Conservation (phyloP, 2,797 vertebrate species). For the Jordanella pulchra region DNA sequence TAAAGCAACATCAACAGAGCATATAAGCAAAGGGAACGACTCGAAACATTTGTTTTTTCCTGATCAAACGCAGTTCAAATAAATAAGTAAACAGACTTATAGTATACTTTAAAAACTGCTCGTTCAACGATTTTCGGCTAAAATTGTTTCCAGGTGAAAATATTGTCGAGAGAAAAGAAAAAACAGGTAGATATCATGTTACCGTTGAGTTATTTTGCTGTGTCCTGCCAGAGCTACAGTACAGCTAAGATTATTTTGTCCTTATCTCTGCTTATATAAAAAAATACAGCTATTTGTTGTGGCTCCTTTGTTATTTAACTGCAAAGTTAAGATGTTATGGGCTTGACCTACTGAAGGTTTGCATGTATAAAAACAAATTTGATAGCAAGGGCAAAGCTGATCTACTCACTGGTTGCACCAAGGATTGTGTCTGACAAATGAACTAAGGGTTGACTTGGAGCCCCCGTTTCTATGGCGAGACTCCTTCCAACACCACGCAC, state of each 20-base stretch:
- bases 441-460: no score
- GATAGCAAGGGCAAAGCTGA: no score
- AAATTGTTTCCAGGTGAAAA: not conserved
- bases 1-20: not conserved
- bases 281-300: no score
- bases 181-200: not conserved
- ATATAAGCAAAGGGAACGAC: not conserved
- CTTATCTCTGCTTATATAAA: not conserved
- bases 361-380: no score
- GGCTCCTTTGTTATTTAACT: not conserved
- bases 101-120: not conserved
- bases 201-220: not conserved
- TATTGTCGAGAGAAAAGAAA: not conserved
- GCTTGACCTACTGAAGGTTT: no score
- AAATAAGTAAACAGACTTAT: not conserved
- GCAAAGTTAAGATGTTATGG: not conserved
- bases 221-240: not conserved
- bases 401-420: no score
- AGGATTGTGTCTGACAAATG: no score
- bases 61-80: not conserved
- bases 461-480: no score
- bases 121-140: not conserved
- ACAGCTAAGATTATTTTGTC: not conserved
- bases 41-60: not conserved
- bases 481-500: no score